Percentiles rank a stretch among this genome's conserved stretches.
These are phyloP conservation scores for Condylura cristata DNA, from an alignment of 2,113 vertebrate genomes.

Conservation along the genomic window DNA sequence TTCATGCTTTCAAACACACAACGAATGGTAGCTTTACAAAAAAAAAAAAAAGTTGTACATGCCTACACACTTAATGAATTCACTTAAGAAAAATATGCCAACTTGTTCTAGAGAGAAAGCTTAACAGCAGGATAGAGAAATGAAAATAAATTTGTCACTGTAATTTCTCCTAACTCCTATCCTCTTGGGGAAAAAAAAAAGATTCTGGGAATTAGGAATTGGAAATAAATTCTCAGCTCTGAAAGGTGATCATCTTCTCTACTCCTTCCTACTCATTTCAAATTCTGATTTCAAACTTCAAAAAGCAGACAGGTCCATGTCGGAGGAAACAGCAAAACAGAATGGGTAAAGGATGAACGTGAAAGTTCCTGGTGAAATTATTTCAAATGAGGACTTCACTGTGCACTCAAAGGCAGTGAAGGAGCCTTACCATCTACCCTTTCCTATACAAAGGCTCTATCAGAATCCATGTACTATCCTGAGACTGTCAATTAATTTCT, in stretches of 20 bases:
- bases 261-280: background rate
- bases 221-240: background rate
- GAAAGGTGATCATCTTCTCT: background rate
- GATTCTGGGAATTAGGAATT: background rate
- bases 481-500: background rate
- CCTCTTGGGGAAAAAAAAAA: conserved; percentile 30
- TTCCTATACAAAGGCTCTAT: background rate
- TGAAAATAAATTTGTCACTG: background rate
- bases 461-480: background rate
- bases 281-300: background rate
- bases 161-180: conserved; percentile 47
- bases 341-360: background rate
- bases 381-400: conserved; percentile 37
- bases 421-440: background rate
- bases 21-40: background rate
- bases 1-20: conserved; percentile 49
- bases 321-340: background rate
- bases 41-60: background rate
- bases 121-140: conserved; percentile 37
- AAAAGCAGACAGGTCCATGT: background rate
- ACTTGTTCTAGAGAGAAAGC: conserved; percentile 21
- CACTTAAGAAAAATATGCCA: conserved; percentile 31
- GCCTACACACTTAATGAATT: conserved; percentile 47
- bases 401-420: background rate
- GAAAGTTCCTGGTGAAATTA: background rate